A percentile compares a stretch with the other conserved stretches of the same genome.
phyloP scores from a whole-genome alignment of 2,113 vertebrate species.

The Dipodomys stephensi region DNA sequence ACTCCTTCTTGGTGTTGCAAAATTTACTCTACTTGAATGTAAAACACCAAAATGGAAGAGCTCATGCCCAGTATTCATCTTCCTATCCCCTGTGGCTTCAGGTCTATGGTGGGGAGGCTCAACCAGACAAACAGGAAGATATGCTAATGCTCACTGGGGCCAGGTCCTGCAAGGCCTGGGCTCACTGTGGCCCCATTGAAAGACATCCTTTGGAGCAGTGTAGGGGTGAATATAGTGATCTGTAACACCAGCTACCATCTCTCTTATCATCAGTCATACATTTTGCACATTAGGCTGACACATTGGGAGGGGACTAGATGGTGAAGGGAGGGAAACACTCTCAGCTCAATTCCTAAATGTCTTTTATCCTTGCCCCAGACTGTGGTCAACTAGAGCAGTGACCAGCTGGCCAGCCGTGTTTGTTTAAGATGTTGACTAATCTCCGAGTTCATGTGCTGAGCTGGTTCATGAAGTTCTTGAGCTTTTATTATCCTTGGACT shows the following conservation, averaged over 20 bases:
- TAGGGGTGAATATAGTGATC: background rate
- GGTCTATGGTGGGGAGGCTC: slow-evolving; percentile 73
- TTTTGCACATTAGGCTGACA: background rate
- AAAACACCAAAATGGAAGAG: slow-evolving; percentile 72
- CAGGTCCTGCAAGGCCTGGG: background rate
- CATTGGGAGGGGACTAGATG: background rate
- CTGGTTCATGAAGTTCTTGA: slow-evolving; percentile 89
- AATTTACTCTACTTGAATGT: slow-evolving; percentile 74
- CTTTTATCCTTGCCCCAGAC: slow-evolving; percentile 85
- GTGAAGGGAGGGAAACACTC: slow-evolving; percentile 63
- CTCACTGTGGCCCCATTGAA: background rate
- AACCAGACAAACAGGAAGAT: slow-evolving; percentile 81
- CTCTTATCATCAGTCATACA: background rate
- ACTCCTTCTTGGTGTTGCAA: slow-evolving; percentile 84
- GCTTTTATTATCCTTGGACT: slow-evolving; percentile 81
- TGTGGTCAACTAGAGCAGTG: slow-evolving; percentile 86
- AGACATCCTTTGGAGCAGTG: background rate
- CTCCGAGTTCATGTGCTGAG: slow-evolving; percentile 88
- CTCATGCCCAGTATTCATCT: slow-evolving; percentile 72
- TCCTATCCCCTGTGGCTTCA: slow-evolving; percentile 79
- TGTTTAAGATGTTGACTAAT: slow-evolving; percentile 90
- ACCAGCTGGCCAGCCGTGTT: slow-evolving; percentile 87
- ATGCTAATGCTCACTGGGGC: slow-evolving; percentile 51
- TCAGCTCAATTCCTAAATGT: slow-evolving; percentile 75
- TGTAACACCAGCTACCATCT: background rate